A percentile compares a stretch with the other conserved stretches of the same genome.
Conservation (phyloP, 2,888 invertebrate genomes). For the Xanthia icteritia region DNA sequence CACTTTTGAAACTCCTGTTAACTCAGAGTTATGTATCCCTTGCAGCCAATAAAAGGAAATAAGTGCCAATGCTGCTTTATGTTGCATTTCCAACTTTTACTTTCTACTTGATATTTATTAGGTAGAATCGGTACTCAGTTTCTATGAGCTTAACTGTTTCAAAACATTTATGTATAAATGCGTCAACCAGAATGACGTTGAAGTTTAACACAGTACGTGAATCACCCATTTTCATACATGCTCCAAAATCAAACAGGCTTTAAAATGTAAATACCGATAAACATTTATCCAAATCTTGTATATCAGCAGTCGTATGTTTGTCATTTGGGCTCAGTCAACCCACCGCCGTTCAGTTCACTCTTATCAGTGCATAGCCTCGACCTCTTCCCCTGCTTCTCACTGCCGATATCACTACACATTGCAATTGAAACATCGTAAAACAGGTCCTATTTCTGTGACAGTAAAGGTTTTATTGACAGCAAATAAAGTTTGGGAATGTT, state of each 20-base stretch:
- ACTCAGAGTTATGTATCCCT: constrained; percentile 55
- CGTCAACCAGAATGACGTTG: background rate
- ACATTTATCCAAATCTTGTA: constrained; percentile 59
- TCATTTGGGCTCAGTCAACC: constrained; percentile 80
- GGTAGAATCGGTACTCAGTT: constrained; percentile 10
- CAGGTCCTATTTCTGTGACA: constrained; percentile 63
- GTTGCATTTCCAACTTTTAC: constrained; percentile 58
- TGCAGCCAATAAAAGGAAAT: constrained; percentile 54
- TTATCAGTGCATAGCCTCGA: constrained; percentile 88
- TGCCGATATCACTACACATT: constrained; percentile 63
- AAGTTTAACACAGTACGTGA: constrained; percentile 3
- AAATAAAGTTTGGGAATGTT: constrained; percentile 68
- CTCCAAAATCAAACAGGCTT: constrained; percentile 18
- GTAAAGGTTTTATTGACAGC: constrained; percentile 55
- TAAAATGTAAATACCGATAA: constrained; percentile 51
- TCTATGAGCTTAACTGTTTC: constrained; percentile 9
- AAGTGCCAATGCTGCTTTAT: constrained; percentile 50
- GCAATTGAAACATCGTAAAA: constrained; percentile 51
- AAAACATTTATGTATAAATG: background rate
- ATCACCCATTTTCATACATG: constrained; percentile 2
- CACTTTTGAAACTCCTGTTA: constrained; percentile 66
- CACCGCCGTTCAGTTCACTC: constrained; percentile 74
- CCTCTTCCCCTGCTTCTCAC: constrained; percentile 83
- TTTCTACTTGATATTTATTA: constrained; percentile 53
- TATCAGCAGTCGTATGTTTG: constrained; percentile 70